Percentiles rank a stretch among this genome's conserved stretches.
Conservation (phyloP, 2,797 vertebrate species). For the Myotis findleyi region DNA sequence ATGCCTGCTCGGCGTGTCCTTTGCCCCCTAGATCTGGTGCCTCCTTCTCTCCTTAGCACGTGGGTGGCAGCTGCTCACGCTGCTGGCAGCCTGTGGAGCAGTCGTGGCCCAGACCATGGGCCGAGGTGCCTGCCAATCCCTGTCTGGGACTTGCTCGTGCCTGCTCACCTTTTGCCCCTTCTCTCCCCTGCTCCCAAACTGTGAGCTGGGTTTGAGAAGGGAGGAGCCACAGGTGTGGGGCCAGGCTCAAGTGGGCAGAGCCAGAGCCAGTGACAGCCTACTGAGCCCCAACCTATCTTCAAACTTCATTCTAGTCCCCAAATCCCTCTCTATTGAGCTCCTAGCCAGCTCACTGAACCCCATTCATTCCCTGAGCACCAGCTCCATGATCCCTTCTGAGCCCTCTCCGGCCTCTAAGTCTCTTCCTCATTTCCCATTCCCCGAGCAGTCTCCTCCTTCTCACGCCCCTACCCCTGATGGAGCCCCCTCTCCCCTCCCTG, state of each 20-base stretch:
- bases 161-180: slow-evolving; percentile 70
- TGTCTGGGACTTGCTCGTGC: not conserved
- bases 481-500: not conserved
- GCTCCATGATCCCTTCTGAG: not conserved
- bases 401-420: not conserved
- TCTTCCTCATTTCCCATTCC: not conserved
- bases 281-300: not conserved
- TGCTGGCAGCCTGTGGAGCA: slow-evolving; percentile 49
- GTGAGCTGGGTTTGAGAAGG: not conserved
- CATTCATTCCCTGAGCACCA: not conserved
- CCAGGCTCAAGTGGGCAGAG: not conserved
- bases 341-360: not conserved
- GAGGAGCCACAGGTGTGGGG: not conserved
- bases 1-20: slow-evolving; percentile 47
- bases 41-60: slow-evolving; percentile 78
- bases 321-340: not conserved
- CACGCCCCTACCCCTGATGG: not conserved
- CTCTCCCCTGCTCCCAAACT: not conserved
- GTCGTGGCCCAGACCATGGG: slow-evolving; percentile 38
- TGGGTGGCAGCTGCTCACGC: slow-evolving; percentile 72
- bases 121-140: slow-evolving; percentile 63
- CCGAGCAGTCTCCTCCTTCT: not conserved
- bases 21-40: slow-evolving; percentile 80
- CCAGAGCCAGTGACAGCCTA: not conserved
- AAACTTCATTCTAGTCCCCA: not conserved